phyloP scores from a whole-genome alignment of 35 echinoderm and acorn worm genomes.

The Ptychodera flava region DNA sequence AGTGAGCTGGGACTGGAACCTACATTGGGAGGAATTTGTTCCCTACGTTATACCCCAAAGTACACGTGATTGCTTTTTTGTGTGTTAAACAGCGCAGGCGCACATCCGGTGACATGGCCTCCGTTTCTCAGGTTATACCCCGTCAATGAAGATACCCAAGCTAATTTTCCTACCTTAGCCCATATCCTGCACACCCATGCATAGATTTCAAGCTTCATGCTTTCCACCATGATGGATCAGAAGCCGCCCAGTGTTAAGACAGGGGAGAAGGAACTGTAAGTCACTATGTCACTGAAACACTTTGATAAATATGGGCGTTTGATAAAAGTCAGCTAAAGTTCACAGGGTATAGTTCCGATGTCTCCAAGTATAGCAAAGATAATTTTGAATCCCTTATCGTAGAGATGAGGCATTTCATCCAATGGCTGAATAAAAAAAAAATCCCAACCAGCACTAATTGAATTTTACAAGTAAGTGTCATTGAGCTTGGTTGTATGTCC shows the following conservation, averaged over 20 bases:
- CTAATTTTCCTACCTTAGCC: background rate
- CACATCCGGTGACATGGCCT: background rate
- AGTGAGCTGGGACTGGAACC: no score
- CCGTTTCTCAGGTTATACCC: background rate
- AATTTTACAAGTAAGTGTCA: no score
- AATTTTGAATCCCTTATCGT: no score
- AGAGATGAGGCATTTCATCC: no score
- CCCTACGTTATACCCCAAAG: no score
- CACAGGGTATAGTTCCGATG: background rate
- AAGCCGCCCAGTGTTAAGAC: background rate
- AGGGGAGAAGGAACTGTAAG: background rate
- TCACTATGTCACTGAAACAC: background rate
- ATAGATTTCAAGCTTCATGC: background rate
- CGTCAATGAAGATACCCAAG: background rate
- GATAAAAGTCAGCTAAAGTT: background rate
- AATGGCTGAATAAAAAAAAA: no score
- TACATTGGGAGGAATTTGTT: no score
- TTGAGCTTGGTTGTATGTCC: no score
- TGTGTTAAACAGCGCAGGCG: background rate
- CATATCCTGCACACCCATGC: background rate
- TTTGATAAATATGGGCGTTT: background rate
- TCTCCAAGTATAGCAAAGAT: no score
- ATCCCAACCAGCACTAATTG: no score
- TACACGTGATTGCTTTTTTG: background rate
- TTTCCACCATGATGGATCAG: background rate